phyloP scores from a whole-genome alignment of 2,113 vertebrate species.

The Chloropsis hardwickii region DNA sequence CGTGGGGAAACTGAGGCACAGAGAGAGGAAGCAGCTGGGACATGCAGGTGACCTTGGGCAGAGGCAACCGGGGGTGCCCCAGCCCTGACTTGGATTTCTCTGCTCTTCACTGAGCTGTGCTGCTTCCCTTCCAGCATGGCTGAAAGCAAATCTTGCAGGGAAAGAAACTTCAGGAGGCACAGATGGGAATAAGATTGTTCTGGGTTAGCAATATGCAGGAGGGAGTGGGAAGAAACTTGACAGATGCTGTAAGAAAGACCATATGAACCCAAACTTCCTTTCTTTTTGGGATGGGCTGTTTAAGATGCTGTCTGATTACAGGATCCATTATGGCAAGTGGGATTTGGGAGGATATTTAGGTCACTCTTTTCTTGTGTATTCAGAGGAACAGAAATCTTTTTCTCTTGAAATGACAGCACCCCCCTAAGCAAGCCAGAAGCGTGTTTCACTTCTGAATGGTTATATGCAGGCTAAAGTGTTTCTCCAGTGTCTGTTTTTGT shows the following conservation, averaged over 20 bases:
- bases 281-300: constrained; percentile 15
- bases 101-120: background rate
- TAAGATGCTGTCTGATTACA: background rate
- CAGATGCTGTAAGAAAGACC: constrained; percentile 50
- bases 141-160: background rate
- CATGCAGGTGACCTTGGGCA: background rate
- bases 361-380: background rate
- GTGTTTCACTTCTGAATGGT: background rate
- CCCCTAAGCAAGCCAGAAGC: background rate
- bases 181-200: constrained; percentile 56
- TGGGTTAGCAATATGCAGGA: constrained; percentile 40
- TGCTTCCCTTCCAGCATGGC: background rate
- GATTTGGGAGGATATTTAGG: background rate
- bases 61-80: background rate
- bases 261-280: constrained; percentile 60
- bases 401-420: background rate
- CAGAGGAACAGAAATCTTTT: background rate
- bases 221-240: constrained; percentile 49
- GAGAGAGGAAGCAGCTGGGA: background rate
- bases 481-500: background rate
- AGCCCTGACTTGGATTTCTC: background rate
- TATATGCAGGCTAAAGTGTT: background rate
- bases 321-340: background rate
- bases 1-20: background rate
- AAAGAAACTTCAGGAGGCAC: constrained; percentile 11